Percentiles rank a stretch among this genome's conserved stretches.
Conservation (phyloP, 2,797 vertebrate species). For the Sebastes trivittatus region DNA sequence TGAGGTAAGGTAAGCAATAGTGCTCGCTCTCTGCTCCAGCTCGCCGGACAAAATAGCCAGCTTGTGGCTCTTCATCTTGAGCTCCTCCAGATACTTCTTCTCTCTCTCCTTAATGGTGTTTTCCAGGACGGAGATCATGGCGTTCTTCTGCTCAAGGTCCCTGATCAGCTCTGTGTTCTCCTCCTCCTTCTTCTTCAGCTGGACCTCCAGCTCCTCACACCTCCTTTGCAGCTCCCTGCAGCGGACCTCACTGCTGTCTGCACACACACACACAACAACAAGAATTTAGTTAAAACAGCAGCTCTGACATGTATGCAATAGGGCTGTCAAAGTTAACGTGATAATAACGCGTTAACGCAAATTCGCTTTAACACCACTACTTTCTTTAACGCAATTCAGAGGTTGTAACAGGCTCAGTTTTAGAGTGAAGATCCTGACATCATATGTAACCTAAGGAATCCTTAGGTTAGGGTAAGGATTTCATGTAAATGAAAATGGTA, state of each 20-base stretch:
- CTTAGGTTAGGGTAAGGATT: too few relatives aligned
- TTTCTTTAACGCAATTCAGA: too few relatives aligned
- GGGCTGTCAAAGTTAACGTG: too few relatives aligned
- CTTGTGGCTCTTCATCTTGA: constrained; percentile 97
- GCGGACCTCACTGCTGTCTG: constrained; percentile 85
- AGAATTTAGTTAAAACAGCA: neutral
- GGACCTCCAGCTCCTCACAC: constrained; percentile 93
- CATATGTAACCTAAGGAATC: too few relatives aligned
- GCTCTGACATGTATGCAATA: neutral
- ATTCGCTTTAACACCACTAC: too few relatives aligned
- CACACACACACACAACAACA: neutral
- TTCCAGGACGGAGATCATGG: constrained; percentile 93
- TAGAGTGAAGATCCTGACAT: too few relatives aligned
- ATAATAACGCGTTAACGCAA: too few relatives aligned
- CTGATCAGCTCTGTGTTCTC: constrained; percentile 90
- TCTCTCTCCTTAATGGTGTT: constrained; percentile 95
- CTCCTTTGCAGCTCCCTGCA: constrained; percentile 88
- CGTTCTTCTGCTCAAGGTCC: constrained; percentile 95
- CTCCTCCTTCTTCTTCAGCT: constrained; percentile 90
- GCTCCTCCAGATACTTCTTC: constrained; percentile 96
- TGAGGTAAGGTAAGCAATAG: constrained; percentile 94
- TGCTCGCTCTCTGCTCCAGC: constrained; percentile 95
- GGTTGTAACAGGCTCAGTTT: too few relatives aligned
- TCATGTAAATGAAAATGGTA: too few relatives aligned
- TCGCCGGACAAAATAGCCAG: constrained; percentile 92